These are phyloP conservation scores for Notolepis coatsorum DNA, from an alignment of 2,797 vertebrate species.

Conservation along the genomic window DNA sequence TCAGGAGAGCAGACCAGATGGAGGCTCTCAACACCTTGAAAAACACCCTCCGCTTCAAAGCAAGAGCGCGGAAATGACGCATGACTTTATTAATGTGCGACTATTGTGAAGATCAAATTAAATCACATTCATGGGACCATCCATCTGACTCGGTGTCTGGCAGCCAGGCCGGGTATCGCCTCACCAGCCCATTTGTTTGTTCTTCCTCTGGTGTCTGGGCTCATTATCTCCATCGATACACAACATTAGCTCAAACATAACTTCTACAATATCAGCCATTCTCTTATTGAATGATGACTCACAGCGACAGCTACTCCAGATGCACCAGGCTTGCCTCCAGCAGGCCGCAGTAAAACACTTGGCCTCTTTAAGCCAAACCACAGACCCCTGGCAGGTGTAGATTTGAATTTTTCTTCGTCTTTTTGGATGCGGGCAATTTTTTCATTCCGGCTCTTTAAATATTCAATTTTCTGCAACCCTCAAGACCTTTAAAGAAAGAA, in stretches of 20 bases:
- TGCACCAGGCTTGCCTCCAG: not conserved
- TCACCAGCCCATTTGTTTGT: not conserved
- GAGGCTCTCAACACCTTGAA: constrained; percentile 39
- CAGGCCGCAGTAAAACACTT: not conserved
- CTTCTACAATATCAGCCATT: not conserved
- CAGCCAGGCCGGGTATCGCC: not conserved
- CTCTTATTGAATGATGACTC: no score
- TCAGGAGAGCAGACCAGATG: constrained; percentile 54
- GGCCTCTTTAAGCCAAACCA: no score
- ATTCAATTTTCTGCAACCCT: constrained; percentile 44
- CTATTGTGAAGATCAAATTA: constrained; percentile 21
- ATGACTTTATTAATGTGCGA: constrained; percentile 28
- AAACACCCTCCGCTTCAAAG: constrained; percentile 32
- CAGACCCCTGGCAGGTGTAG: not conserved
- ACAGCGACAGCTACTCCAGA: not conserved
- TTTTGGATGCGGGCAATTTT: not conserved
- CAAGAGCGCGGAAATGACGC: constrained; percentile 21
- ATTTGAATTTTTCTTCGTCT: not conserved
- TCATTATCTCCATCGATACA: not conserved
- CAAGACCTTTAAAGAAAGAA: constrained; percentile 27
- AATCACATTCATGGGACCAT: not conserved
- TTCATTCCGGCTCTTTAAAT: constrained; percentile 35
- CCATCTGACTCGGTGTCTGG: not conserved
- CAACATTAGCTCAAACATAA: not conserved
- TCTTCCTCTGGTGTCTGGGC: not conserved